These are phyloP conservation scores for Hydractinia echinata DNA, from an alignment of 30 jellyfish, hydroid and myxozoan species.

Conservation along the genomic window DNA sequence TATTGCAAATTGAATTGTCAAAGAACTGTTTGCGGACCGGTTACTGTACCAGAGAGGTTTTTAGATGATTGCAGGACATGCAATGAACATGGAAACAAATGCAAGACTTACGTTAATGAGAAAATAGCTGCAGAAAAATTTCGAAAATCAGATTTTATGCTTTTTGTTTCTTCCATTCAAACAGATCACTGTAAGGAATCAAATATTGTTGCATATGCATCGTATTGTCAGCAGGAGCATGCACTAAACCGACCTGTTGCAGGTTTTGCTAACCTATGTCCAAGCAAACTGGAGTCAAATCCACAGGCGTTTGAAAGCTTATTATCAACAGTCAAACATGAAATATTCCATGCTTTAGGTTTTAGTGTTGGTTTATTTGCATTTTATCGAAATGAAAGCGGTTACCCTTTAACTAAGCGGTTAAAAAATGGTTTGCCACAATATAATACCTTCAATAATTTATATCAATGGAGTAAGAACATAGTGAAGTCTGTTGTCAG, in stretches of 20 bases:
- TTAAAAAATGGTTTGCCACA: slow-evolving; percentile 77
- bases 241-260: slow-evolving; percentile 92
- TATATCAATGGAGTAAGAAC: slow-evolving; percentile 72
- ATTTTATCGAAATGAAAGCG: slow-evolving; percentile 67
- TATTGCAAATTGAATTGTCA: slow-evolving; percentile 61
- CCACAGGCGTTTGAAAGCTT: slow-evolving; percentile 77
- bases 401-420: slow-evolving; percentile 69
- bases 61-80: slow-evolving; percentile 76
- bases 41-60: slow-evolving; percentile 67
- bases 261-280: slow-evolving; percentile 89
- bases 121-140: slow-evolving; percentile 22
- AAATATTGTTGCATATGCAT: slow-evolving; percentile 88
- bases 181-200: slow-evolving; percentile 85
- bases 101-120: slow-evolving; percentile 34
- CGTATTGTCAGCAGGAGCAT: slow-evolving; percentile 92
- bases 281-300: slow-evolving; percentile 69
- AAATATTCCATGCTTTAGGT: slow-evolving; percentile 84
- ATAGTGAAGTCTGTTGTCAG: slow-evolving; percentile 56
- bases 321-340: slow-evolving; percentile 86
- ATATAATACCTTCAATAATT: slow-evolving; percentile 48
- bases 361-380: slow-evolving; percentile 90
- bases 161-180: slow-evolving; percentile 82
- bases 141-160: slow-evolving; percentile 48
- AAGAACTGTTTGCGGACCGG: slow-evolving; percentile 80
- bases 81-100: slow-evolving; percentile 62